A percentile compares a stretch with the other conserved stretches of the same genome.
Conservation (phyloP, 2,797 vertebrate species). For the Monodelphis domestica region DNA sequence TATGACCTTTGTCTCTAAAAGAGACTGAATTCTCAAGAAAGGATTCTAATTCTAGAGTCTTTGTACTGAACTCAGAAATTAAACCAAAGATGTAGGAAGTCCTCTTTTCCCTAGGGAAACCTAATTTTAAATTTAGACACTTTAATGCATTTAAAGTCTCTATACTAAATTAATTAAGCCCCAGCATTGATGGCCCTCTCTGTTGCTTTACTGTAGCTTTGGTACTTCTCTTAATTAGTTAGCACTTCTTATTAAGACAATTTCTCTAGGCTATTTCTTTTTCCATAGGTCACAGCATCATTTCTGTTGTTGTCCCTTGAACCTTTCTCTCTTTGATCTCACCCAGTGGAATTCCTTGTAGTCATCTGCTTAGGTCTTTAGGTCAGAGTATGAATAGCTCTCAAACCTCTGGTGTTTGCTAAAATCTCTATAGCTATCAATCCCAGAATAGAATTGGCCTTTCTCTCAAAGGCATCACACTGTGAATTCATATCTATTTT, state of each 20-base stretch:
- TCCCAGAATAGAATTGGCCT: background rate
- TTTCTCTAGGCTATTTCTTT: background rate
- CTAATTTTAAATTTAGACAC: background rate
- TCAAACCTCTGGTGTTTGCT: background rate
- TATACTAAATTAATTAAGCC: slow-evolving; percentile 54
- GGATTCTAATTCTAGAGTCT: background rate
- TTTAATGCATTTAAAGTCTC: slow-evolving; percentile 35
- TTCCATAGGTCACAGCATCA: background rate
- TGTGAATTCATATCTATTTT: background rate
- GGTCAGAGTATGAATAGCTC: background rate
- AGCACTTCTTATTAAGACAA: background rate
- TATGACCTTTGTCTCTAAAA: slow-evolving; percentile 10
- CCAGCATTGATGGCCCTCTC: background rate
- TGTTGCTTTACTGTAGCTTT: slow-evolving; percentile 14
- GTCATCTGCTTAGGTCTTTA: background rate
- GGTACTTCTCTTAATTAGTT: slow-evolving; percentile 44
- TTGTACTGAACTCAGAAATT: slow-evolving; percentile 38
- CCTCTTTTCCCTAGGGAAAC: slow-evolving; percentile 53
- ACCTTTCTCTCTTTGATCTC: slow-evolving; percentile 21
- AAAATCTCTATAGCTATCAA: slow-evolving; percentile 15
- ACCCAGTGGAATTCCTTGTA: background rate
- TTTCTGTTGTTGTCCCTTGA: slow-evolving; percentile 24
- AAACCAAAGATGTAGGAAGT: slow-evolving; percentile 50
- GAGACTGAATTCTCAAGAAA: background rate
- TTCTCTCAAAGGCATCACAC: background rate